Evolutionary conservation across 2,113 vertebrate species (phyloP).

Genomic region (Siphamia tubifer): DNA sequence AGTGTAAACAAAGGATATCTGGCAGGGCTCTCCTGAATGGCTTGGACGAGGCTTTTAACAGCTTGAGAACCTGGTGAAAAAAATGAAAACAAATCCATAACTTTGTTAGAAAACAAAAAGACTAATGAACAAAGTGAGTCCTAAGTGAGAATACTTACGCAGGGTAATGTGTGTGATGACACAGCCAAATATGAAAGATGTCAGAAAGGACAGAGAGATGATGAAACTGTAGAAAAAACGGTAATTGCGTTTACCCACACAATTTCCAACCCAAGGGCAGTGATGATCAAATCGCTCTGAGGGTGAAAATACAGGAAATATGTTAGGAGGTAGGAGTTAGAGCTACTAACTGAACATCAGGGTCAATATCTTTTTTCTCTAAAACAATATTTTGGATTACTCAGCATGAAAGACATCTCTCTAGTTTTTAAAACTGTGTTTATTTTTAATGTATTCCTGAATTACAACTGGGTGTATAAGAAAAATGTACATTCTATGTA

Average conservation of each 20-base stretch:
- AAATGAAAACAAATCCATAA: not conserved
- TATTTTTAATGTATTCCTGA: not conserved
- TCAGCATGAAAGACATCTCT: too few species aligned
- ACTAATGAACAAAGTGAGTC: not conserved
- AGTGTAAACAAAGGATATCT: slow-evolving; percentile 90
- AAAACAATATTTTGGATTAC: too few species aligned
- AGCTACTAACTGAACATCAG: too few species aligned
- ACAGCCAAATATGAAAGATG: slow-evolving; percentile 95
- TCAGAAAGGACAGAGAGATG: slow-evolving; percentile 95
- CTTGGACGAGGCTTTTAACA: slow-evolving; percentile 80
- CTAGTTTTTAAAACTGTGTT: not conserved
- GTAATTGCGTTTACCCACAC: slow-evolving; percentile 96
- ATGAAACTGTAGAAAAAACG: slow-evolving; percentile 97
- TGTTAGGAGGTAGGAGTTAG: not conserved
- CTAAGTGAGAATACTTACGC: slow-evolving; percentile 66
- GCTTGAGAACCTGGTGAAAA: slow-evolving; percentile 85
- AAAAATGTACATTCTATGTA: too few species aligned
- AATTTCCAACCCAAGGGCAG: slow-evolving; percentile 98
- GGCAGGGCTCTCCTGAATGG: slow-evolving; percentile 90
- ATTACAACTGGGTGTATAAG: too few species aligned
- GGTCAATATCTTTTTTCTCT: too few species aligned
- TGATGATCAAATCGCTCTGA: slow-evolving; percentile 96
- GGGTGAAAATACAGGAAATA: not conserved
- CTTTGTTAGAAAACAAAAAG: not conserved
- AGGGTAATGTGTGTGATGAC: slow-evolving; percentile 93